These are phyloP conservation scores for Nylanderia fulva DNA, from an alignment of 1,140 invertebrate species.

Conservation along the genomic window DNA sequence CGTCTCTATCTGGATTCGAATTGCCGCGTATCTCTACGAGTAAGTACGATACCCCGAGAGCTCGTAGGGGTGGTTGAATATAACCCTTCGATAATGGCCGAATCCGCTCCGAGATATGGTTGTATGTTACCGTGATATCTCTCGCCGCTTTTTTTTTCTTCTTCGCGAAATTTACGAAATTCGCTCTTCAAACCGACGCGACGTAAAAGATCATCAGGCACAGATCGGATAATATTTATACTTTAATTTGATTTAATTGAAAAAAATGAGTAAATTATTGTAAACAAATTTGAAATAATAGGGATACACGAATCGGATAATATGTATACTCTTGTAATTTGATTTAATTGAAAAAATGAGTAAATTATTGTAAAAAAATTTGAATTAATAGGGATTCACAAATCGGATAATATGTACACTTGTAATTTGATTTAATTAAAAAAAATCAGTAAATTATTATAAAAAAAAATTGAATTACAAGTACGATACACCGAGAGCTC, in stretches of 20 bases:
- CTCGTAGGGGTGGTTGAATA: background rate
- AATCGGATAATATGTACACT: too few relatives aligned
- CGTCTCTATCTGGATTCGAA: conserved; percentile 71
- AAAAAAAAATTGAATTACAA: too few relatives aligned
- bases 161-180: conserved; percentile 21
- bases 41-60: conserved; percentile 60
- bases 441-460: too few relatives aligned
- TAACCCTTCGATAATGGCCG: conserved; percentile 54
- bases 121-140: background rate
- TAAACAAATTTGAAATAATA: conserved; percentile 2
- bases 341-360: too few relatives aligned
- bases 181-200: background rate
- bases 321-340: too few relatives aligned
- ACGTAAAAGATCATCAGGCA: background rate
- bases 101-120: background rate
- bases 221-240: background rate
- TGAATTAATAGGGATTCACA: too few relatives aligned
- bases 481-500: conserved; percentile 60
- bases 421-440: too few relatives aligned
- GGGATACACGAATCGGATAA: too few relatives aligned
- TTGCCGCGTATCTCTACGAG: conserved; percentile 69
- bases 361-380: too few relatives aligned
- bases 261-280: background rate
- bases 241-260: background rate
- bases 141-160: background rate